A percentile compares a stretch with the other conserved stretches of the same genome.
These are phyloP conservation scores for Entelurus aequoreus DNA, from an alignment of 2,113 vertebrate genomes.

Conservation along the genomic window DNA sequence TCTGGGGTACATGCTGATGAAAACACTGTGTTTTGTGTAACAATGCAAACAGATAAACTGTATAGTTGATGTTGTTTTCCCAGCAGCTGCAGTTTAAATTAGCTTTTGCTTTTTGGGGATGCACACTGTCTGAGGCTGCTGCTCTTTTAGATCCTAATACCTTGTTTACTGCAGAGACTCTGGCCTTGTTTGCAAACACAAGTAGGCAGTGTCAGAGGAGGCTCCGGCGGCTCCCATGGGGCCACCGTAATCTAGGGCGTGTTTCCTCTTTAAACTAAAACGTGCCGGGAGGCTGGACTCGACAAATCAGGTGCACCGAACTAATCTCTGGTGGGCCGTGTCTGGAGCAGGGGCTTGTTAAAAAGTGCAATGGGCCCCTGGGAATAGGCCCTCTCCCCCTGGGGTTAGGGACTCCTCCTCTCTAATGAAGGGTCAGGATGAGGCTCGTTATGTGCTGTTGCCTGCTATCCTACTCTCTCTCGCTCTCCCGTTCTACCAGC, in stretches of 20 bases:
- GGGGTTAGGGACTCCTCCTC: slow-evolving; percentile 62
- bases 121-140: background rate
- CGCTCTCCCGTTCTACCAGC: slow-evolving; percentile 18
- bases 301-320: slow-evolving; percentile 61
- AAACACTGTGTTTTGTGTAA: no score
- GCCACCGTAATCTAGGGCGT: slow-evolving; percentile 47
- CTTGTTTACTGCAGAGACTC: slow-evolving; percentile 39
- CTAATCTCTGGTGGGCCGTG: slow-evolving; percentile 50
- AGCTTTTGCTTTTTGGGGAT: slow-evolving; percentile 3
- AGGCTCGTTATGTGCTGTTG: slow-evolving; percentile 65
- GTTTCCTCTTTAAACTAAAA: slow-evolving; percentile 55
- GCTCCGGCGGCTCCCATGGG: slow-evolving; percentile 39
- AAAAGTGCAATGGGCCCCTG: slow-evolving; percentile 65
- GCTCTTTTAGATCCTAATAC: slow-evolving; percentile 30
- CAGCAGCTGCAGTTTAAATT: slow-evolving; percentile 3
- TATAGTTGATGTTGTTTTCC: slow-evolving; percentile 1
- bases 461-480: slow-evolving; percentile 36
- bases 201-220: slow-evolving; percentile 39
- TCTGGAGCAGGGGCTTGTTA: slow-evolving; percentile 68
- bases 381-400: slow-evolving; percentile 56
- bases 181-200: slow-evolving; percentile 52
- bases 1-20: no score
- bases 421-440: slow-evolving; percentile 70
- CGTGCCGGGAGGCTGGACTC: slow-evolving; percentile 56
- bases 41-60: no score